Conservation (phyloP, 30 jellyfish, hydroid and myxozoan genomes). For the Hydra vulgaris region DNA sequence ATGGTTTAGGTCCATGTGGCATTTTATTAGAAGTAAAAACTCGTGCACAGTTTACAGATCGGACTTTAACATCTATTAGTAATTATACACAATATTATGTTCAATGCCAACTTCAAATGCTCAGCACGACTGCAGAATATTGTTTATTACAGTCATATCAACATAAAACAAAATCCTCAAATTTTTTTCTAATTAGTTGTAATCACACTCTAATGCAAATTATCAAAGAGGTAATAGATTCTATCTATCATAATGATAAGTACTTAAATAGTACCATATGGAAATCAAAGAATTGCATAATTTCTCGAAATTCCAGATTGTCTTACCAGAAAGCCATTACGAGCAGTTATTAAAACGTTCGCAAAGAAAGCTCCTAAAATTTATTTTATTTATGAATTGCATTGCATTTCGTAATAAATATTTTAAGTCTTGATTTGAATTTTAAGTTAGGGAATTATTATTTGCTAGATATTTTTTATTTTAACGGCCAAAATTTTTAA, state of each 20-base stretch:
- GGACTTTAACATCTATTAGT: not conserved
- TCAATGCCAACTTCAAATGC: constrained; percentile 4
- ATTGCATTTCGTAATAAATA: constrained; percentile 2
- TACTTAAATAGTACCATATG: constrained; percentile 1
- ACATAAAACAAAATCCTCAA: constrained; percentile 8
- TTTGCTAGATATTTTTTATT: not conserved
- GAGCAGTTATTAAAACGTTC: not conserved
- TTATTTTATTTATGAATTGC: not conserved
- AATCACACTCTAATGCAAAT: not conserved
- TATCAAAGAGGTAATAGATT: constrained; percentile 3
- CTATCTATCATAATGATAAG: not conserved
- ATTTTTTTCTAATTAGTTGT: constrained; percentile 7
- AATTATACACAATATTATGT: not conserved
- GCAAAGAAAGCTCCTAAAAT: constrained; percentile 1
- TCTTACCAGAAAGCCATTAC: not conserved
- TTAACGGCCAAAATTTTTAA: not conserved
- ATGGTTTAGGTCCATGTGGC: not conserved
- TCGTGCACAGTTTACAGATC: not conserved
- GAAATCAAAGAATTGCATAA: not conserved
- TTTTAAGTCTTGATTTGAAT: not conserved
- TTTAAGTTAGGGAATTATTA: not conserved
- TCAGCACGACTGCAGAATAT: constrained; percentile 18
- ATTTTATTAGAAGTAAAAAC: constrained; percentile 7
- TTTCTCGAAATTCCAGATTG: constrained; percentile 5
- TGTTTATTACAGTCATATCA: constrained; percentile 12